Evolutionary conservation across 2,888 invertebrate genomes (phyloP).

Genomic region (Acronicta alni): DNA sequence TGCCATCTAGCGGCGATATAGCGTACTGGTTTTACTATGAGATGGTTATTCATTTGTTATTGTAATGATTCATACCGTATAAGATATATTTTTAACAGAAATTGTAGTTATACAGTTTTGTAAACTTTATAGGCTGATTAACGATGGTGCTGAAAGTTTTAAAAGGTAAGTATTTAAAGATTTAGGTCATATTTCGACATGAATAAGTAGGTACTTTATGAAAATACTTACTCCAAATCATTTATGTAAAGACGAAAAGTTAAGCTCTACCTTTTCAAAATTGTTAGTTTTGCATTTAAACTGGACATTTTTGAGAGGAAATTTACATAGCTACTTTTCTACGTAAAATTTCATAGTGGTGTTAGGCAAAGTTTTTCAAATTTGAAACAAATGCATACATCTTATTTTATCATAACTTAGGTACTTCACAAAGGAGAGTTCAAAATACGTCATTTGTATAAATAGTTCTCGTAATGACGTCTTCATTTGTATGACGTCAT

Average conservation of each 20-base stretch:
- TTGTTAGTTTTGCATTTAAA: too few relatives aligned
- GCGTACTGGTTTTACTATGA: conserved; percentile 24
- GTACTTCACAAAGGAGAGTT: conserved; percentile 1
- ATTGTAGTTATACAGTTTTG: not conserved
- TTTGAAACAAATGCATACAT: too few relatives aligned
- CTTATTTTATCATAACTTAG: too few relatives aligned
- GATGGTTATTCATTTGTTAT: conserved; percentile 5
- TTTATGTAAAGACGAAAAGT: too few relatives aligned
- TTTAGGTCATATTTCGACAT: not conserved
- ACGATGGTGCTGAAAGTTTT: conserved; percentile 1
- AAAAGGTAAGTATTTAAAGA: not conserved
- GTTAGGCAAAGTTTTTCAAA: too few relatives aligned
- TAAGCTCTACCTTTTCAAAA: too few relatives aligned
- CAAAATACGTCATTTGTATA: conserved; percentile 14
- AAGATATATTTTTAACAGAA: not conserved
- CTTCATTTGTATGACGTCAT: conserved; percentile 21
- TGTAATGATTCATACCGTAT: conserved; percentile 15
- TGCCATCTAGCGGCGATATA: conserved; percentile 28
- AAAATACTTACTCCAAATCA: too few relatives aligned
- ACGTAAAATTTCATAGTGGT: too few relatives aligned
- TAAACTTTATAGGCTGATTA: not conserved
- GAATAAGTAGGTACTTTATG: not conserved
- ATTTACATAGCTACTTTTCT: too few relatives aligned
- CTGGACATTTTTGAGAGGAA: too few relatives aligned
- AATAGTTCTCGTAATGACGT: conserved; percentile 21